A percentile compares a stretch with the other conserved stretches of the same genome.
Conservation (phyloP, 2,888 invertebrate species). For the Polyploca ridens region DNA sequence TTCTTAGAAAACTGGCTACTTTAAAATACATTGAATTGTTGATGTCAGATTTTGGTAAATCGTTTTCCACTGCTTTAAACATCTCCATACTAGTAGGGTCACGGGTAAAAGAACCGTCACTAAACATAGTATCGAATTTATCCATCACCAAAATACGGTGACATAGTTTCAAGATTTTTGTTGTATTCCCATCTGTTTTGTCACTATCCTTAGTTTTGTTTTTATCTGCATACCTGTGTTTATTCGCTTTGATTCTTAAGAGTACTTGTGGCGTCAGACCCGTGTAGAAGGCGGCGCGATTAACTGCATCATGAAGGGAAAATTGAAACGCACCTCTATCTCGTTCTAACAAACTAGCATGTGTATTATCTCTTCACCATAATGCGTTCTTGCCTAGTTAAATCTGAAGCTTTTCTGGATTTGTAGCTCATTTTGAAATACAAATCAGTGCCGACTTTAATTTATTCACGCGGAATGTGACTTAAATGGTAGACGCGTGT, state of each 20-base stretch:
- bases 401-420: neutral
- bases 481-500: neutral
- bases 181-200: too few relatives aligned
- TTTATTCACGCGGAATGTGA: neutral
- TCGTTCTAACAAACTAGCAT: neutral
- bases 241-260: neutral
- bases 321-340: conserved; percentile 1
- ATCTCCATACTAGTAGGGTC: neutral
- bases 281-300: neutral
- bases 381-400: neutral
- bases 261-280: neutral
- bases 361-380: conserved; percentile 3
- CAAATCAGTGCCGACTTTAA: too few relatives aligned
- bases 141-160: neutral
- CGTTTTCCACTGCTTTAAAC: neutral
- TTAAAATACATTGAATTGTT: neutral
- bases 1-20: neutral
- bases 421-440: neutral
- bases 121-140: neutral
- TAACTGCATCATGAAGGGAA: neutral
- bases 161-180: neutral
- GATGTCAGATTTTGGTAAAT: neutral
- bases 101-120: neutral
- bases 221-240: neutral
- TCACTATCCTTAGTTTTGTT: too few relatives aligned